Evolutionary conservation across 2,888 invertebrate species (phyloP).

Genomic region (Drosophila crucigera): DNA sequence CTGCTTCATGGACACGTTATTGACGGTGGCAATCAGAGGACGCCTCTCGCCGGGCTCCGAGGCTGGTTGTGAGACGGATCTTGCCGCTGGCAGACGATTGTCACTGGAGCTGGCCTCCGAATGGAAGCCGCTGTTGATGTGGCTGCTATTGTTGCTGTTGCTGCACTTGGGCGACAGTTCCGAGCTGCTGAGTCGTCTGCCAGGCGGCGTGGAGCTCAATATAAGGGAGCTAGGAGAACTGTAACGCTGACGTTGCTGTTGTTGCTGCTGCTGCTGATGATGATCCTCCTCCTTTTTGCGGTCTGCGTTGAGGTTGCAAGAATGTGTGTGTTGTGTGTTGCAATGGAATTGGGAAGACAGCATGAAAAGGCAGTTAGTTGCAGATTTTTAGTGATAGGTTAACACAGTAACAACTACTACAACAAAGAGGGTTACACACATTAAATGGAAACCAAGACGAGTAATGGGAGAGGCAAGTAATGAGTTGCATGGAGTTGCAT

Average conservation of each 20-base stretch:
- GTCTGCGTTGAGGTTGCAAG: slow-evolving; percentile 66
- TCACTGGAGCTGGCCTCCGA: slow-evolving; percentile 61
- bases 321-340: slow-evolving; percentile 1
- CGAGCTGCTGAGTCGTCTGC: slow-evolving; percentile 58
- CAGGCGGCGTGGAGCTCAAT: slow-evolving; percentile 41
- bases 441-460: slow-evolving; percentile 24
- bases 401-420: slow-evolving; percentile 12
- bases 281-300: slow-evolving; percentile 83
- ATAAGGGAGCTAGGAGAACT: slow-evolving; percentile 75
- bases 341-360: slow-evolving; percentile 32
- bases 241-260: slow-evolving; percentile 66
- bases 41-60: slow-evolving; percentile 42
- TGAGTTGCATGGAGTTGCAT: not conserved
- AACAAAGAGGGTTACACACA: slow-evolving; percentile 12
- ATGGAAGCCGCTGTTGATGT: slow-evolving; percentile 45
- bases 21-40: slow-evolving; percentile 73
- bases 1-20: slow-evolving; percentile 82
- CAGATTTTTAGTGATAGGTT: slow-evolving; percentile 31
- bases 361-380: slow-evolving; percentile 51
- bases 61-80: slow-evolving; percentile 57
- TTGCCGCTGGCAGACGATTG: slow-evolving; percentile 11
- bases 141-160: slow-evolving; percentile 13
- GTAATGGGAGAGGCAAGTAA: slow-evolving; percentile 2
- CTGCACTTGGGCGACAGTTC: slow-evolving; percentile 68
- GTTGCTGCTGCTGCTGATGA: slow-evolving; percentile 60